Percentiles rank a stretch among this genome's conserved stretches.
These are phyloP conservation scores for Elephas maximus DNA, from an alignment of 2,113 vertebrate genomes.

Conservation along the genomic window DNA sequence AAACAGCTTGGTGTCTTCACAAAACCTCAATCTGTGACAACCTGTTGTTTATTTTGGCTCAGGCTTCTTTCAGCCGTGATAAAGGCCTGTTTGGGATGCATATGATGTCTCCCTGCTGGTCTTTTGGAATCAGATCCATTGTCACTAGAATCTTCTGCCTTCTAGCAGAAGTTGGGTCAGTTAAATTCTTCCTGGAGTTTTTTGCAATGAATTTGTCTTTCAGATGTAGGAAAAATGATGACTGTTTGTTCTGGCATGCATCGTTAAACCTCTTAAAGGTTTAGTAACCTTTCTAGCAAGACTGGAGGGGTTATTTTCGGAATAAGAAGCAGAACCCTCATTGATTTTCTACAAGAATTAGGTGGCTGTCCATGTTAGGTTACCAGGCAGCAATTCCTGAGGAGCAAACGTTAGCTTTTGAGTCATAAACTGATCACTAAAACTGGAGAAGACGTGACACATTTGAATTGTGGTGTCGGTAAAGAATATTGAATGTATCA, in stretches of 20 bases:
- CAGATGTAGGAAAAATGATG: slow-evolving; percentile 90
- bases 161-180: slow-evolving; percentile 90
- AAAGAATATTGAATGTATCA: neutral
- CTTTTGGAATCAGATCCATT: slow-evolving; percentile 92
- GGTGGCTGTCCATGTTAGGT: slow-evolving; percentile 93
- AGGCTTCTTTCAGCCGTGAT: slow-evolving; percentile 91
- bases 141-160: slow-evolving; percentile 92
- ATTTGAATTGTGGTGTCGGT: neutral
- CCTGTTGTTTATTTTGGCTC: slow-evolving; percentile 90
- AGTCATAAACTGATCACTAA: slow-evolving; percentile 94
- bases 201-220: slow-evolving; percentile 91
- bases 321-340: slow-evolving; percentile 94
- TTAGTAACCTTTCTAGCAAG: slow-evolving; percentile 92
- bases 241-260: slow-evolving; percentile 94
- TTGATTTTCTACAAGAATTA: slow-evolving; percentile 94
- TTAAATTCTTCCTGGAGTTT: slow-evolving; percentile 90
- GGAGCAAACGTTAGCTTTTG: slow-evolving; percentile 95
- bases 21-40: slow-evolving; percentile 90
- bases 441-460: neutral
- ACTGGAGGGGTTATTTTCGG: slow-evolving; percentile 92
- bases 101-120: slow-evolving; percentile 90
- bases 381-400: slow-evolving; percentile 94
- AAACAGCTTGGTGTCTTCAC: slow-evolving; percentile 90
- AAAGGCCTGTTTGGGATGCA: slow-evolving; percentile 91
- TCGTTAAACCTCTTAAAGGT: slow-evolving; percentile 95